Evolutionary conservation across 1,140 invertebrate species (phyloP), one percentile per base, ranked within the genome.

Genomic region (Mercenaria mercenaria): DNA sequence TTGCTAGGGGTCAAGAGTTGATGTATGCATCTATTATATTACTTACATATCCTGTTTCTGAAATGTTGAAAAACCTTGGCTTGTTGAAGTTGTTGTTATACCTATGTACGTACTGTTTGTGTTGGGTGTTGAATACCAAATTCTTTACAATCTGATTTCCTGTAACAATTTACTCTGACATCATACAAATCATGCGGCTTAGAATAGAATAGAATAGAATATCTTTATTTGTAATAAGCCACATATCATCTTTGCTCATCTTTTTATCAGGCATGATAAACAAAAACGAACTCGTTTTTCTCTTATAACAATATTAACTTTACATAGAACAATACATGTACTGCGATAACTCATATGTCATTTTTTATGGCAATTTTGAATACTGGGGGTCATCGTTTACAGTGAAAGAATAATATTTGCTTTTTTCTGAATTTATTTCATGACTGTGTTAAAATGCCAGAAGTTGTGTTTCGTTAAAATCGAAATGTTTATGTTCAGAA

Each of bases 41-140:
- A 64, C 59, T 64, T 64, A 64, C 59, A 64, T 4, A 64, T 64
- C 59, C 59, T 64, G 59, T 64, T 29, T 64, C 59, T 64, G 59
- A 64, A 10, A 64, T 64, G n/a, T 64, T 64, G 26, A 64, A 64
- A 26, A 29, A 64, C 1, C 26, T 64, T 1, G 59, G 59, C 20
- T 64, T 29, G 26, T 8, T 29, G 6, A 29, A 64, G 29, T 26
- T 15, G 29, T 64, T 26, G n/a, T 15, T 64, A 29, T 64, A 29
- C 15, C 26, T 29, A 29, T 64, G 26, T 6, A 64, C 59, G n/a
- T n/a, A 64, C 6, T 64, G n/a, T 26, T n/a, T 8, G n/a, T 64
- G 23, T 20, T 64, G 59, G 15, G n/a, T 15, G 26, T 64, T 64
- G 59, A 4, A 64, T 10, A 64, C 59, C 59, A 64, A 64, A 64